Percentiles rank a stretch among this genome's conserved stretches.
Conservation (phyloP, 2,797 vertebrate genomes). For the Allobates femoralis region DNA sequence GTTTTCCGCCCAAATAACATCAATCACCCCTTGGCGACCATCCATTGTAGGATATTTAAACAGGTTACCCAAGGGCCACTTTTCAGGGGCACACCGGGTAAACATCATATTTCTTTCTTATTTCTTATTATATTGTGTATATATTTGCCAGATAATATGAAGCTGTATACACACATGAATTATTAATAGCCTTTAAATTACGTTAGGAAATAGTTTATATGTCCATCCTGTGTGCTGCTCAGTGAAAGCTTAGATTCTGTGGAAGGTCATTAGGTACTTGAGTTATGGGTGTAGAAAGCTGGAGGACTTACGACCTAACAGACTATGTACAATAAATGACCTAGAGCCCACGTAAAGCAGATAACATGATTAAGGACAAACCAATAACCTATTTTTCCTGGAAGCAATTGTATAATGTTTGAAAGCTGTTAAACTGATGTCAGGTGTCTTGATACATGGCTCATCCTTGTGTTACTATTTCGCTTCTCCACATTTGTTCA, state of each 20-base stretch:
- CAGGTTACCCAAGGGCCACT: too few relatives aligned
- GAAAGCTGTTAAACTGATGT: constrained; percentile 17
- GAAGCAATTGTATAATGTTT: background rate
- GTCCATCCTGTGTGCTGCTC: background rate
- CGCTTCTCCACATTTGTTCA: background rate
- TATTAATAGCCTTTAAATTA: too few relatives aligned
- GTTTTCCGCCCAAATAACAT: too few relatives aligned
- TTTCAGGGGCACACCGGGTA: too few relatives aligned
- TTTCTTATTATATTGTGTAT: too few relatives aligned
- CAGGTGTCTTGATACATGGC: background rate
- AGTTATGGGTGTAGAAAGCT: background rate
- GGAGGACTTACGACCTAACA: background rate
- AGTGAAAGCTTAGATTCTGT: background rate
- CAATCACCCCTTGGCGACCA: too few relatives aligned
- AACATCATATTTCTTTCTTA: too few relatives aligned
- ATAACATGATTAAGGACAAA: constrained; percentile 3
- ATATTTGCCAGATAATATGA: background rate
- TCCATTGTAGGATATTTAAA: too few relatives aligned
- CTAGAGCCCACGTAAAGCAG: background rate
- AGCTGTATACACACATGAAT: too few relatives aligned
- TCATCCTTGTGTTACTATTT: background rate
- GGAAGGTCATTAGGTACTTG: background rate
- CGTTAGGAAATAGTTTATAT: too few relatives aligned
- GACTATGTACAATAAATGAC: background rate
- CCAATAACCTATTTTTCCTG: background rate